These are phyloP conservation scores for Phalanger gymnotis DNA, from an alignment of 2,797 vertebrate genomes.

Conservation along the genomic window DNA sequence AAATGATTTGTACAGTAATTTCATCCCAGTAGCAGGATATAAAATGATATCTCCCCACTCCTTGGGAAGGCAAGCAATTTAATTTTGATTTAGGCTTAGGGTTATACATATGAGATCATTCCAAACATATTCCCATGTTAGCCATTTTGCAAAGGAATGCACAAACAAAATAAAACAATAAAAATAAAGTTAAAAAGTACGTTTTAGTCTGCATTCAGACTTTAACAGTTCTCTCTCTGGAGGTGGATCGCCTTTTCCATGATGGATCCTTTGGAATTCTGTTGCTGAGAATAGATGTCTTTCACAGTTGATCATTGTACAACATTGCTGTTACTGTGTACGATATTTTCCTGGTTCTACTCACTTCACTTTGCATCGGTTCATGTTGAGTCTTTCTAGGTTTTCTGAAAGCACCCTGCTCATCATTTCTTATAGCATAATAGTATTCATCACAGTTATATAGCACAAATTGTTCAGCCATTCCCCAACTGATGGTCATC, in stretches of 20 bases:
- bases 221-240: background rate
- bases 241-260: background rate
- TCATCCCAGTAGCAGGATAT: background rate
- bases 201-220: background rate
- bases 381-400: background rate
- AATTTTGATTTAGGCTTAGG: background rate
- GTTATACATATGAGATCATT: background rate
- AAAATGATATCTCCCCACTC: background rate
- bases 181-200: background rate
- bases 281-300: background rate
- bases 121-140: background rate
- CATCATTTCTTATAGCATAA: background rate
- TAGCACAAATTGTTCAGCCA: background rate
- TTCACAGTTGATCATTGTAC: background rate
- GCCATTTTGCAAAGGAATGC: background rate
- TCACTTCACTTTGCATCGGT: background rate
- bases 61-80: background rate
- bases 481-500: background rate
- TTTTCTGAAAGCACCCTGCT: background rate
- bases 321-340: background rate
- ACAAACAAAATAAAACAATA: background rate
- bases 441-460: background rate
- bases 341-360: background rate
- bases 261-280: background rate
- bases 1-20: background rate